Evolutionary conservation across 2,797 vertebrate species (phyloP).

Genomic region (Anableps anableps): DNA sequence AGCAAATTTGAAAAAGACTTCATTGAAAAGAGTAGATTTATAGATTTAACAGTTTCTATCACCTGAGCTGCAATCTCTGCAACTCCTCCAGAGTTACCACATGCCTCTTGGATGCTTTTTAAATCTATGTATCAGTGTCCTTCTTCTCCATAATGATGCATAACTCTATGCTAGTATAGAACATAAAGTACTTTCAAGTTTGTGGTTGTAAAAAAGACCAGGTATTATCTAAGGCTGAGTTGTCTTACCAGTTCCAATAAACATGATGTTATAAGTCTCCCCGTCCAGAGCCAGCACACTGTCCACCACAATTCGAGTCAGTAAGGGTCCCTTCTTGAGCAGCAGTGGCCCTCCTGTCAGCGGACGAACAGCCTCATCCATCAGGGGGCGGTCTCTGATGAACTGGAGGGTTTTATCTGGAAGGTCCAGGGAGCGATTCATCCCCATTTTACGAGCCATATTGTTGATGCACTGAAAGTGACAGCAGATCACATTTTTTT

Average conservation of each 20-base stretch:
- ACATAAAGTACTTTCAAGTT: background rate
- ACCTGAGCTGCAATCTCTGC: background rate
- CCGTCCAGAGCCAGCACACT: constrained; percentile 71
- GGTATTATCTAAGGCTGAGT: background rate
- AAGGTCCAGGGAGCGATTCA: constrained; percentile 76
- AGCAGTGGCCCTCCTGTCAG: constrained; percentile 69
- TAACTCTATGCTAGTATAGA: background rate
- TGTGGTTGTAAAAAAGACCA: background rate
- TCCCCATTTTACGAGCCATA: constrained; percentile 64
- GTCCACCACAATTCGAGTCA: constrained; percentile 79
- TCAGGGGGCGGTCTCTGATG: constrained; percentile 80
- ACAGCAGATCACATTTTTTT: background rate
- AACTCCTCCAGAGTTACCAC: constrained; percentile 1
- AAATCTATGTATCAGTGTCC: background rate
- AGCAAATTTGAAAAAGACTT: background rate
- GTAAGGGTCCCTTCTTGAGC: constrained; percentile 70
- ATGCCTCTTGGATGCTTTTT: background rate
- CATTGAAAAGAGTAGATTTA: background rate
- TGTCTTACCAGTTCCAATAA: constrained; percentile 81
- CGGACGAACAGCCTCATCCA: constrained; percentile 77
- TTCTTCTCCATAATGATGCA: background rate
- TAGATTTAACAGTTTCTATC: background rate
- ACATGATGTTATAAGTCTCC: constrained; percentile 76
- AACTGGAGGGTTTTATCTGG: constrained; percentile 84
- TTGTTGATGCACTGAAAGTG: constrained; percentile 75